Percentiles rank a stretch among this genome's conserved stretches.
Evolutionary conservation across 2,797 vertebrate species (phyloP).

Genomic region (Chelon labrosus): DNA sequence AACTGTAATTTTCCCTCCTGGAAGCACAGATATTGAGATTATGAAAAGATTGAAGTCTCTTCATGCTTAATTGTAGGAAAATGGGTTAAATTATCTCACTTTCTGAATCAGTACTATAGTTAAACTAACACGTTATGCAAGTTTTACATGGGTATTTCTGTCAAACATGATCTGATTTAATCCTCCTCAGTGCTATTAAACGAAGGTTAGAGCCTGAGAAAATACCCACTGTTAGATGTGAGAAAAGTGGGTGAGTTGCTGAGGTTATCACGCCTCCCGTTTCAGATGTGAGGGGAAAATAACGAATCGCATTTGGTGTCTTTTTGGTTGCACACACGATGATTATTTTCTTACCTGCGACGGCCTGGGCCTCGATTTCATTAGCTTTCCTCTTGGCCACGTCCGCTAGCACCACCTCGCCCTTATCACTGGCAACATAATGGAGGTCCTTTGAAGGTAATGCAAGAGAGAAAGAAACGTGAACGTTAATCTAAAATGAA

Average conservation of each 20-base stretch:
- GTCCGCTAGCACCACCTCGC: conserved; percentile 95
- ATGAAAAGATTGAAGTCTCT: background rate
- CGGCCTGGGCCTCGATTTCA: conserved; percentile 90
- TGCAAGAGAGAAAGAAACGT: conserved; percentile 88
- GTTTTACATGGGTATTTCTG: conserved; percentile 20
- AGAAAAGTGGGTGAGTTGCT: conserved; percentile 43
- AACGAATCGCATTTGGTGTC: conserved; percentile 47
- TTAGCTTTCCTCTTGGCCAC: conserved; percentile 95
- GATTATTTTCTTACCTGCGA: conserved; percentile 87
- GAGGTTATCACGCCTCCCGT: conserved; percentile 63
- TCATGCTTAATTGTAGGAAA: background rate
- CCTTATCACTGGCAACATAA: conserved; percentile 96
- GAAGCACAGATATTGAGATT: background rate
- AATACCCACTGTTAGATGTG: conserved; percentile 36
- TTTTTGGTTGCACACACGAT: conserved; percentile 61
- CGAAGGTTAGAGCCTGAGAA: conserved; percentile 41
- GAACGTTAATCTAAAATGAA: conserved; percentile 92
- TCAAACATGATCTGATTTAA: conserved; percentile 40
- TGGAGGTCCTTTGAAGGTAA: conserved; percentile 99
- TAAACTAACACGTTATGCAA: conserved; percentile 18
- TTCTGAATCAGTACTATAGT: background rate
- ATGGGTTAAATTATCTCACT: background rate
- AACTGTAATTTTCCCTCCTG: background rate
- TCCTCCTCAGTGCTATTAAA: conserved; percentile 37
- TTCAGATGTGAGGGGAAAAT: conserved; percentile 61